Evolutionary conservation across 1,140 invertebrate genomes (phyloP).

Genomic region (Matsumurasca onukii): DNA sequence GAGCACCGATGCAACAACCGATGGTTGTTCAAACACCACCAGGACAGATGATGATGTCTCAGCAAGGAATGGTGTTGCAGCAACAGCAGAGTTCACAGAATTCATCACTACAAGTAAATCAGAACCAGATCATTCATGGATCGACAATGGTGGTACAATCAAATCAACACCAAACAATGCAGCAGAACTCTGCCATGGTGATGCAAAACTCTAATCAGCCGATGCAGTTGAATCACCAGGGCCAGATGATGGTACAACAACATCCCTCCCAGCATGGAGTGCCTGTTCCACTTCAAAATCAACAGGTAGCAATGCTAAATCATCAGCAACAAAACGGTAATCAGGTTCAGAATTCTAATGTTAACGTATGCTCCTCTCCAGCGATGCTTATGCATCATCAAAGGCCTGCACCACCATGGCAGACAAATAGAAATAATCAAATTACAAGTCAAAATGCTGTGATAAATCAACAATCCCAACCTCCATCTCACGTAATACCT

Average conservation of each 20-base stretch:
- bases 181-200: background rate
- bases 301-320: conserved; percentile 28
- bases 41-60: conserved; percentile 29
- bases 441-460: conserved; percentile 21
- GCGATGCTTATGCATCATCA: conserved; percentile 31
- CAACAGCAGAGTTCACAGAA: conserved; percentile 25
- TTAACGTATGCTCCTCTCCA: conserved; percentile 27
- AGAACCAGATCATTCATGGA: conserved; percentile 23
- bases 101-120: conserved; percentile 11
- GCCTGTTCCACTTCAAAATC: conserved; percentile 22
- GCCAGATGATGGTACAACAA: conserved; percentile 45
- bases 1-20: conserved; percentile 12
- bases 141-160: conserved; percentile 24
- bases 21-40: conserved; percentile 31
- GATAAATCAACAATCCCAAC: conserved; percentile 8
- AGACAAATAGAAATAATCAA: conserved; percentile 17
- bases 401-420: conserved; percentile 28
- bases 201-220: background rate
- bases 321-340: conserved; percentile 29
- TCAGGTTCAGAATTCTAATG: conserved; percentile 28
- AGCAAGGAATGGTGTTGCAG: conserved; percentile 25
- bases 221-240: conserved; percentile 10
- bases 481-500: too few species aligned
- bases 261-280: conserved; percentile 34
- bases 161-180: background rate